Conservation (phyloP, 2,797 vertebrate species). For the Lagodon rhomboides region DNA sequence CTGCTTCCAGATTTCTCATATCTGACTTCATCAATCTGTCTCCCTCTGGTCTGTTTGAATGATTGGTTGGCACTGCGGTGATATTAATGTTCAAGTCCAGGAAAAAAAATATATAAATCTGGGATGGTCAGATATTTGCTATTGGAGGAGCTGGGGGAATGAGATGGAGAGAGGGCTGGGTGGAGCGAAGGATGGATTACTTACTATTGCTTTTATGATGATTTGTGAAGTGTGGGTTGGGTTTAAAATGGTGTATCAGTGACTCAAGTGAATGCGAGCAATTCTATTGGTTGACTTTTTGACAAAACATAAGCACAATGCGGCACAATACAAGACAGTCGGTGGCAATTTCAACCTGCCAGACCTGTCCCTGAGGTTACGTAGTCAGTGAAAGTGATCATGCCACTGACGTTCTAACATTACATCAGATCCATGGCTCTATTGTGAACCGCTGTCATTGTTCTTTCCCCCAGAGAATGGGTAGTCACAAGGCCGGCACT, state of each 20-base stretch:
- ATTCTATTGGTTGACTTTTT: conserved; percentile 4
- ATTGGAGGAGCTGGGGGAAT: not conserved
- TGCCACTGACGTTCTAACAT: conserved; percentile 45
- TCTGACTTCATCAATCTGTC: not conserved
- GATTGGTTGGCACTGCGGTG: not conserved
- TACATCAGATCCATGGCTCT: conserved; percentile 65
- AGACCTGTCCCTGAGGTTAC: conserved; percentile 21
- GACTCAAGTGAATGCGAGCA: conserved; percentile 16
- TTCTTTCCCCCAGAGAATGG: conserved; percentile 37
- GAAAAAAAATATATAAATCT: not conserved
- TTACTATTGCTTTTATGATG: conserved; percentile 17
- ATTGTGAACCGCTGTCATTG: conserved; percentile 65
- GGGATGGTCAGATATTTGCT: not conserved
- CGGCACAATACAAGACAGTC: conserved; percentile 28
- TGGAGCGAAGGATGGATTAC: conserved; percentile 49
- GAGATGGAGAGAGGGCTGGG: conserved; percentile 11
- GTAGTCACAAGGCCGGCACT: conserved; percentile 48
- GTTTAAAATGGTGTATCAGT: conserved; percentile 22
- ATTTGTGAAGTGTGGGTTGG: not conserved
- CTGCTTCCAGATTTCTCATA: not conserved
- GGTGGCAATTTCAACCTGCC: conserved; percentile 29
- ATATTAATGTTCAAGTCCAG: not conserved
- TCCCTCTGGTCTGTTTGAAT: not conserved
- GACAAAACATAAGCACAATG: conserved; percentile 24
- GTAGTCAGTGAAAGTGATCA: conserved; percentile 59